Evolutionary conservation across 35 echinoderm and acorn worm genomes (phyloP).

Genomic region (Apostichopus californicus): DNA sequence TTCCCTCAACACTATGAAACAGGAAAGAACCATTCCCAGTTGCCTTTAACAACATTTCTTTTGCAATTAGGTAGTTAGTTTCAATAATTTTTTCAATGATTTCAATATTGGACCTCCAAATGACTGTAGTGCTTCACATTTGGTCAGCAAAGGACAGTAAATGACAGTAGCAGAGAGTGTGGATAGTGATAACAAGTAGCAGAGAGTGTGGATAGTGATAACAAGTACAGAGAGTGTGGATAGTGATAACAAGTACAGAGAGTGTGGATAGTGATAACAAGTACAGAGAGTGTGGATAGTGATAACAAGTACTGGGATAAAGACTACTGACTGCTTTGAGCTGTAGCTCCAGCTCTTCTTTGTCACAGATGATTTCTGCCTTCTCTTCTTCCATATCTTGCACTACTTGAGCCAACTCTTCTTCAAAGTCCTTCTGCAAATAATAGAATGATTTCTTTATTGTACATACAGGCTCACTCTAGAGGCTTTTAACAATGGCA

Average conservation of each 20-base stretch:
- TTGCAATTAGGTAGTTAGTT: too few relatives aligned
- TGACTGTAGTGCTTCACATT: too few relatives aligned
- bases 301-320: background rate
- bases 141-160: too few relatives aligned
- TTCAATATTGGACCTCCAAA: too few relatives aligned
- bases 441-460: too few relatives aligned
- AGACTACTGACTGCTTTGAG: conserved; percentile 61
- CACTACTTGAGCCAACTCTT: conserved; percentile 37
- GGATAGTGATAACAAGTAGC: background rate
- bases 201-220: background rate
- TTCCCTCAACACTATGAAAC: too few relatives aligned
- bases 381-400: conserved; percentile 58
- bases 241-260: background rate
- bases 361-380: conserved; percentile 59
- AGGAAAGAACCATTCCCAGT: too few relatives aligned
- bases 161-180: background rate
- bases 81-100: too few relatives aligned
- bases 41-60: too few relatives aligned
- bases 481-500: too few relatives aligned
- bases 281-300: background rate
- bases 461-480: too few relatives aligned
- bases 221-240: background rate
- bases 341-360: conserved; percentile 59
- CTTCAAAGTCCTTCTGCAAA: conserved; percentile 29
- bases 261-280: background rate